Percentiles rank a stretch among this genome's conserved stretches.
phyloP scores from a whole-genome alignment of 2,888 invertebrate species.

The Cremastobaeus sp. region DNA sequence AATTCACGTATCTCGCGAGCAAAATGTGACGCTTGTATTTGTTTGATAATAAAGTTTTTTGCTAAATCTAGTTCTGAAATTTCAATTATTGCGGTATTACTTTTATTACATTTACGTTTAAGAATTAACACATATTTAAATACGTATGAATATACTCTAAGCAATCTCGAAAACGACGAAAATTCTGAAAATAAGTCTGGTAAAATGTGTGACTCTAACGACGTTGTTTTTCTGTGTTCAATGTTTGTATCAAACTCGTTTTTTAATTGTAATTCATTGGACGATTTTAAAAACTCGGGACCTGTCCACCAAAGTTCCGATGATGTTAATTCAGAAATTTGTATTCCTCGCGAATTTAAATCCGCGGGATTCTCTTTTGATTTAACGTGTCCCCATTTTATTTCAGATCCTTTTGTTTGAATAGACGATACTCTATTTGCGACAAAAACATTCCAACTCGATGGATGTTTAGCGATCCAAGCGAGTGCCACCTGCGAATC shows the following conservation, averaged over 20 bases:
- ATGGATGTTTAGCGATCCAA: constrained; percentile 1
- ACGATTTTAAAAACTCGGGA: neutral
- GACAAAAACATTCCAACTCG: neutral
- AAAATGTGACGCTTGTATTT: neutral
- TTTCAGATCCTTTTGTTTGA: neutral
- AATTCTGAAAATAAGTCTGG: constrained; percentile 2
- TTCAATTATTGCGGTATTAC: neutral
- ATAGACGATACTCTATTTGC: constrained; percentile 1
- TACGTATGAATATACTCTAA: constrained; percentile 7
- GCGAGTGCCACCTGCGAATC: neutral
- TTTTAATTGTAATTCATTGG: neutral
- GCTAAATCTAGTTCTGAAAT: neutral
- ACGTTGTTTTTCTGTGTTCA: neutral
- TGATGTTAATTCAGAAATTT: neutral
- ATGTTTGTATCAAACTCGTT: constrained; percentile 4
- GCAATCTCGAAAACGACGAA: constrained; percentile 2
- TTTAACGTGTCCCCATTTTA: constrained; percentile 7
- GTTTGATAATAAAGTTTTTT: neutral
- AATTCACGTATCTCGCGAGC: neutral
- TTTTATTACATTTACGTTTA: too few species aligned
- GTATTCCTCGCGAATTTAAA: constrained; percentile 8
- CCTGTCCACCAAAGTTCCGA: constrained; percentile 9
- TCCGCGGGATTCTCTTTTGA: constrained; percentile 8
- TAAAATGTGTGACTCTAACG: neutral
- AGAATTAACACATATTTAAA: constrained; percentile 9